Conservation (phyloP, 2,113 vertebrate genomes). For the Cololabis saira region DNA sequence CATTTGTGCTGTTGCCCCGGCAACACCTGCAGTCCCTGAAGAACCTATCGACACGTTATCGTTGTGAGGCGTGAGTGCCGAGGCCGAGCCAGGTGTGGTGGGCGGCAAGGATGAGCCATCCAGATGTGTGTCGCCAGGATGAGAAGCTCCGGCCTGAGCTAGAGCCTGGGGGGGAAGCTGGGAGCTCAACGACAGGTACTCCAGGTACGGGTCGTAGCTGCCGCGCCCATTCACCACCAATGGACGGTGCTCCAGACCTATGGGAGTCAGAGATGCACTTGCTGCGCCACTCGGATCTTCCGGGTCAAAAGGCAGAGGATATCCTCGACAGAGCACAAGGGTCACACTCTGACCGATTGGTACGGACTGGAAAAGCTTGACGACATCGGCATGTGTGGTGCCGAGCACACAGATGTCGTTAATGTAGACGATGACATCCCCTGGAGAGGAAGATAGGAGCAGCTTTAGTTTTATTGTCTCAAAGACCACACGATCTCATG, state of each 20-base stretch:
- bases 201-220: conserved; percentile 98
- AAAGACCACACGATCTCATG: neutral
- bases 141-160: conserved; percentile 83
- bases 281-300: conserved; percentile 87
- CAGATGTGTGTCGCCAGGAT: conserved; percentile 93
- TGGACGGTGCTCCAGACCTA: conserved; percentile 94
- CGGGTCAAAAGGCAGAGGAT: conserved; percentile 97
- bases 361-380: conserved; percentile 99
- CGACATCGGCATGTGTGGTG: conserved; percentile 98
- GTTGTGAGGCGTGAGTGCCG: conserved; percentile 86
- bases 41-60: conserved; percentile 97
- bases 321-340: conserved; percentile 97
- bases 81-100: conserved; percentile 73
- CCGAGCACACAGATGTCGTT: conserved; percentile 99
- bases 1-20: conserved; percentile 62
- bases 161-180: conserved; percentile 92
- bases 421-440: conserved; percentile 99
- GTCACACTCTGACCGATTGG: conserved; percentile 98
- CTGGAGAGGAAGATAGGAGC: conserved; percentile 74
- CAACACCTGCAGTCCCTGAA: conserved; percentile 87
- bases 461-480: conserved; percentile 3
- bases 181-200: conserved; percentile 97
- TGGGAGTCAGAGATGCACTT: conserved; percentile 89
- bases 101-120: conserved; percentile 93
- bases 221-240: conserved; percentile 93